A percentile compares a stretch with the other conserved stretches of the same genome.
phyloP scores from a whole-genome alignment of 2,888 invertebrate species.

The Agrochola macilenta region DNA sequence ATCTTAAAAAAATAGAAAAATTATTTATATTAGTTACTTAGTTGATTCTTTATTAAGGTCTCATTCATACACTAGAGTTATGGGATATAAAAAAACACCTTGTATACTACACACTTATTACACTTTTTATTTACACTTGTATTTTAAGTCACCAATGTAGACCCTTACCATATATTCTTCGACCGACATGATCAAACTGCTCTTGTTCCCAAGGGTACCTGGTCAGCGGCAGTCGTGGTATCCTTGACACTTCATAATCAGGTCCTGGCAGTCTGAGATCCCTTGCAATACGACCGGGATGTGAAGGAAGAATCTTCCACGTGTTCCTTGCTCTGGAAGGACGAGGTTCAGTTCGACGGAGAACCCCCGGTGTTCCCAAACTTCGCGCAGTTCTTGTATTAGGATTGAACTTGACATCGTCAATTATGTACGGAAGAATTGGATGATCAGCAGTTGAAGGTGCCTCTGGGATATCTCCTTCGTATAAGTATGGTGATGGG shows the following conservation, averaged over 20 bases:
- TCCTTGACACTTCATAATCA: conserved; percentile 17
- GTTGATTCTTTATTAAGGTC: too few species aligned
- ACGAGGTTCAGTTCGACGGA: neutral
- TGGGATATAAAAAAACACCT: too few species aligned
- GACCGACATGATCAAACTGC: neutral
- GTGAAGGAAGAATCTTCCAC: neutral
- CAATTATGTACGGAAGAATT: conserved; percentile 15
- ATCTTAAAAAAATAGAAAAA: too few species aligned
- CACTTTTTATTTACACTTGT: neutral
- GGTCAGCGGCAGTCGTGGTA: conserved; percentile 14
- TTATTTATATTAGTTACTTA: too few species aligned
- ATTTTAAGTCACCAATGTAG: neutral
- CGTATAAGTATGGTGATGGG: conserved; percentile 29
- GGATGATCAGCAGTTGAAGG: conserved; percentile 38
- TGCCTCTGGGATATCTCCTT: conserved; percentile 22
- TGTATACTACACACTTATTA: too few species aligned
- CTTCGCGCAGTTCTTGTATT: conserved; percentile 50
- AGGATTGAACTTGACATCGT: conserved; percentile 33
- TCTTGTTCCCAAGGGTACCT: conserved; percentile 38
- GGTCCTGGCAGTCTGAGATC: conserved; percentile 30
- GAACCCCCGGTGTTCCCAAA: conserved; percentile 7
- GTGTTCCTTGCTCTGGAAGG: conserved; percentile 3
- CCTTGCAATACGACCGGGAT: conserved; percentile 30
- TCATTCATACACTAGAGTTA: too few species aligned
- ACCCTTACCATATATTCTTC: neutral